Evolutionary conservation across 2,113 vertebrate genomes (phyloP).

Genomic region (Pygoscelis adeliae): DNA sequence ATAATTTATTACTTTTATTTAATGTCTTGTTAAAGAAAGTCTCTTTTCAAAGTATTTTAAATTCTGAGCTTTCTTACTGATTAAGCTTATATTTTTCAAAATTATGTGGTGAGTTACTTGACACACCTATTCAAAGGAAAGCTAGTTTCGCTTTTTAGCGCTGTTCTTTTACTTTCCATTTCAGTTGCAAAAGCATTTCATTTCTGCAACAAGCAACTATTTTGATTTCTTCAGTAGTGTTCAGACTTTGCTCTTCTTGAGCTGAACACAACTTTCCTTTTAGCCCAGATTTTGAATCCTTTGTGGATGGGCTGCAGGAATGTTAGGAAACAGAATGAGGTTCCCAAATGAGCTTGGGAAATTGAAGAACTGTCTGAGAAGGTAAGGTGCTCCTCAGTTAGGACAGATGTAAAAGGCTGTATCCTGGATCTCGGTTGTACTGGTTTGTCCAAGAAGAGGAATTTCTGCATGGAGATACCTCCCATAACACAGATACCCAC

Average conservation of each 20-base stretch:
- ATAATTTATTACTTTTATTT: no score
- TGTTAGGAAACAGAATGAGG: not conserved
- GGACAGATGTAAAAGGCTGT: not conserved
- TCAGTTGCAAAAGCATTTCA: no score
- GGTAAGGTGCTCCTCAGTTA: not conserved
- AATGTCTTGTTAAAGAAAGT: no score
- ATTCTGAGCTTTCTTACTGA: not conserved
- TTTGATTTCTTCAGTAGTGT: not conserved
- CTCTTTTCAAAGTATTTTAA: not conserved
- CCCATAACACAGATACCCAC: not conserved
- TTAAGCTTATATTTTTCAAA: not conserved
- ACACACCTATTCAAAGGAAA: not conserved
- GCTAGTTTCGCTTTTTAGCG: not conserved
- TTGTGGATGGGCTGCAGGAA: not conserved
- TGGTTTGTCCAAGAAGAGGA: not conserved
- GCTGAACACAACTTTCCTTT: not conserved
- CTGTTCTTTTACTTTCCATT: not conserved
- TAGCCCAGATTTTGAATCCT: not conserved
- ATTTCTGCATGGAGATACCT: not conserved
- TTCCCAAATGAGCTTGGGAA: not conserved
- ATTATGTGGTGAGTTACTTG: not conserved
- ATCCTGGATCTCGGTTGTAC: not conserved
- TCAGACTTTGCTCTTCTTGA: not conserved
- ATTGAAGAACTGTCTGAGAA: not conserved
- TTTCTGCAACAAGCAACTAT: not conserved